phyloP scores from a whole-genome alignment of 1,140 invertebrate species.

The Scaptomyza graminum region DNA sequence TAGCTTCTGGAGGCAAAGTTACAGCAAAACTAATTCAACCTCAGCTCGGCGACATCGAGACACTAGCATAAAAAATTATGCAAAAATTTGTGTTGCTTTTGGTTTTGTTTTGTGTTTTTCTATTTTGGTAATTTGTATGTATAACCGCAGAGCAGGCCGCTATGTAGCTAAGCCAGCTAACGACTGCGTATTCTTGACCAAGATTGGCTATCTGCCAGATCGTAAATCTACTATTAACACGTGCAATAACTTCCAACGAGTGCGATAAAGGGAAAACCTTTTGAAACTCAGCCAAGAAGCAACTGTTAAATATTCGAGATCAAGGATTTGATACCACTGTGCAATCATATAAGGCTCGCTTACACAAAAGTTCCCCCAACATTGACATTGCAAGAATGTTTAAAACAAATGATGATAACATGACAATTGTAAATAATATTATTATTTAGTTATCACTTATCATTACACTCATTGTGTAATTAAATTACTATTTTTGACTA shows the following conservation, averaged over 20 bases:
- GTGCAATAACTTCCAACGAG: conserved; percentile 37
- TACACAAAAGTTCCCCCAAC: neutral
- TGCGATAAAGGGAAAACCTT: conserved; percentile 44
- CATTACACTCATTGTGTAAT: conserved; percentile 27
- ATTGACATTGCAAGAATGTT: conserved; percentile 21
- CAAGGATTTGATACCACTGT: conserved; percentile 46
- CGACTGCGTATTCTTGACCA: conserved; percentile 51
- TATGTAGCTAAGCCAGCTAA: conserved; percentile 20
- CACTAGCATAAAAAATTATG: conserved; percentile 66
- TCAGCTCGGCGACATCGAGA: conserved; percentile 34
- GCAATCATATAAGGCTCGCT: too few relatives aligned
- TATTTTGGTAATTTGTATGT: conserved; percentile 36
- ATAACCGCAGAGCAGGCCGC: conserved; percentile 3
- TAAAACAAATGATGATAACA: conserved; percentile 36
- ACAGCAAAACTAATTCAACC: conserved; percentile 51
- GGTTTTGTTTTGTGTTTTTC: conserved; percentile 26
- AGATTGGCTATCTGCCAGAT: conserved; percentile 33
- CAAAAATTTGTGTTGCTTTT: conserved; percentile 36
- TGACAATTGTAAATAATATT: conserved; percentile 39
- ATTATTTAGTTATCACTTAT: conserved; percentile 59
- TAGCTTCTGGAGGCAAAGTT: conserved; percentile 20
- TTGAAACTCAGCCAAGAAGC: conserved; percentile 49
- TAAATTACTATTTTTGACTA: neutral
- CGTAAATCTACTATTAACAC: conserved; percentile 54
- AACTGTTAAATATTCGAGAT: conserved; percentile 59